Percentiles rank a stretch among this genome's conserved stretches.
Conservation (phyloP, 2,113 vertebrate species). For the Ceuthmochares aereus region DNA sequence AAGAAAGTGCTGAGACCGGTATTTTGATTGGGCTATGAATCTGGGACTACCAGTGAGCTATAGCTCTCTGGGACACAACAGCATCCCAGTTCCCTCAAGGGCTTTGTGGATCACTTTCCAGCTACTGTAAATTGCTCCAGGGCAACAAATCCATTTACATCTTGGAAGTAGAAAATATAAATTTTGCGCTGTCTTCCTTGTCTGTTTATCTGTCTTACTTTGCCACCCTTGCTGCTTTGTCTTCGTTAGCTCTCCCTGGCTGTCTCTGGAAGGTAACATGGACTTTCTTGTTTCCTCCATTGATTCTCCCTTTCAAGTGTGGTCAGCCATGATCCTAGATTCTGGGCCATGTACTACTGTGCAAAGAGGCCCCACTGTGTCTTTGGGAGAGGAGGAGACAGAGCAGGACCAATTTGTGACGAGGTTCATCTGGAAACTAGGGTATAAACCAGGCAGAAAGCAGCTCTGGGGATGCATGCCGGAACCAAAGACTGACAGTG, state of each 20-base stretch:
- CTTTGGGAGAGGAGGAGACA: neutral
- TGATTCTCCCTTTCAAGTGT: constrained; percentile 23
- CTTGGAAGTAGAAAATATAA: neutral
- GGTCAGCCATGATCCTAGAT: constrained; percentile 7
- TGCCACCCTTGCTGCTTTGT: constrained; percentile 6
- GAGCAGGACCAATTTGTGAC: neutral
- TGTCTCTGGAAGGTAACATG: neutral
- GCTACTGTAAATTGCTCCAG: neutral
- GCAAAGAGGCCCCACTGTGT: neutral
- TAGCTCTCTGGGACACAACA: neutral
- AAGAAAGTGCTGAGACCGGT: neutral
- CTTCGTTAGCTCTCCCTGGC: neutral
- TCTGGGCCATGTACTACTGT: neutral
- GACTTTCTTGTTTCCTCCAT: neutral
- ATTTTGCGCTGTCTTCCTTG: neutral
- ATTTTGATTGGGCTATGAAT: neutral
- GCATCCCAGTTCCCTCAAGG: neutral
- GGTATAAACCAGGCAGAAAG: neutral
- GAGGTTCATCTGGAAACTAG: neutral
- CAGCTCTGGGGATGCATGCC: neutral
- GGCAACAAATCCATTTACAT: constrained; percentile 16
- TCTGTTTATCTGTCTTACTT: neutral
- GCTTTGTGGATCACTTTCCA: neutral
- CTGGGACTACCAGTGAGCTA: neutral
- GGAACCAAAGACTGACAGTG: fast-evolving